Evolutionary conservation across 2,797 vertebrate species (phyloP).

Genomic region (Argentina silus): DNA sequence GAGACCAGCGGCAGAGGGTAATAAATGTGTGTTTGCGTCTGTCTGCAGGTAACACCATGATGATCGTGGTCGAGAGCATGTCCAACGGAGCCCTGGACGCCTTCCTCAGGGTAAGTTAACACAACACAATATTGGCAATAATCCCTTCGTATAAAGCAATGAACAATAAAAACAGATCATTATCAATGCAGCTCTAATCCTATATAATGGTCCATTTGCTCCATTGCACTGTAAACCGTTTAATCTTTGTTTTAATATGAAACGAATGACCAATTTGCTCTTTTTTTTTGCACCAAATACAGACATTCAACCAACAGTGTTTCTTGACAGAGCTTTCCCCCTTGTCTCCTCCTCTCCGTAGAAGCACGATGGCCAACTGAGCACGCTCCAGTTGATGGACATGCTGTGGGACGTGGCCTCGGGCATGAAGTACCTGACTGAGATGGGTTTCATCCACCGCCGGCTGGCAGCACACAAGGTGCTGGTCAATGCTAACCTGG

Average conservation of each 20-base stretch:
- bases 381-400: conserved; percentile 84
- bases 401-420: conserved; percentile 89
- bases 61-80: conserved; percentile 93
- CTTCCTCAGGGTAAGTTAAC: conserved; percentile 91
- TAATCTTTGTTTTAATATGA: no score
- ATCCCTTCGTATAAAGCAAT: no score
- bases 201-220: neutral
- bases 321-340: no score
- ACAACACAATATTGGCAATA: no score
- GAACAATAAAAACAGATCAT: neutral
- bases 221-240: neutral
- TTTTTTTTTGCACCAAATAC: no score
- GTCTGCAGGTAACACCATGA: conserved; percentile 88
- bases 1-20: conserved; percentile 48
- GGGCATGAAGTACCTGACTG: conserved; percentile 95
- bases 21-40: conserved; percentile 8
- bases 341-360: conserved; percentile 65
- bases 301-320: no score
- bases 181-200: neutral
- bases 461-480: conserved; percentile 92
- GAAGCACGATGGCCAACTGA: conserved; percentile 91
- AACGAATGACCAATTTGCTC: no score
- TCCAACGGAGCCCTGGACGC: conserved; percentile 88
- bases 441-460: conserved; percentile 95
- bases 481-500: conserved; percentile 86